Evolutionary conservation across 1,140 invertebrate species (phyloP).

Genomic region (Drosophila baimaii): DNA sequence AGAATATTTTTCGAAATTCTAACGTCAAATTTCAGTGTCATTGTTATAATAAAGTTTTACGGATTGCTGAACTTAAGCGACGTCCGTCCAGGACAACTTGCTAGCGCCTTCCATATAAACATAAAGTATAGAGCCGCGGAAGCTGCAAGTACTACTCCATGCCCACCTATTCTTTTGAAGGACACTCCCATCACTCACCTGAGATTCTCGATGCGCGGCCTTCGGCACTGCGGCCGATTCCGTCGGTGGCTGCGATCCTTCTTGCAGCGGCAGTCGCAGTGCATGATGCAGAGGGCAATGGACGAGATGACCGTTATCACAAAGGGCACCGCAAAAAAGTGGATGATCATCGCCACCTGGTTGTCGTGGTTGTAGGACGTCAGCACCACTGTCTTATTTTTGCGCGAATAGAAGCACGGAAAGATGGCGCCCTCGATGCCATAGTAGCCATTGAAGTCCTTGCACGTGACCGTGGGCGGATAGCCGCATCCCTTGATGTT

Average conservation of each 20-base stretch:
- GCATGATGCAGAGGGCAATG: constrained; percentile 92
- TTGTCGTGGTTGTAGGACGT: constrained; percentile 91
- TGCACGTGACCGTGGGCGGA: constrained; percentile 92
- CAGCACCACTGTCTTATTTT: constrained; percentile 92
- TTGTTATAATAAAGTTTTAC: too few relatives aligned
- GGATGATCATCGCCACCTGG: constrained; percentile 91
- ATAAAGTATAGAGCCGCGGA: too few relatives aligned
- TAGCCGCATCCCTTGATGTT: constrained; percentile 96
- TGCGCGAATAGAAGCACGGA: constrained; percentile 92
- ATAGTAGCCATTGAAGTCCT: constrained; percentile 91
- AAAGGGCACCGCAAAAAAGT: constrained; percentile 92
- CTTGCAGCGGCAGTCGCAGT: constrained; percentile 90
- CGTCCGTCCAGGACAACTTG: too few relatives aligned
- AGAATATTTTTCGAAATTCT: too few relatives aligned
- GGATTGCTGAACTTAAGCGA: too few relatives aligned
- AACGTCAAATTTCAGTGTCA: too few relatives aligned
- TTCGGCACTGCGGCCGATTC: constrained; percentile 84
- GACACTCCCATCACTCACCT: constrained; percentile 84
- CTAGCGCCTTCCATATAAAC: too few relatives aligned
- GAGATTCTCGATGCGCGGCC: constrained; percentile 86
- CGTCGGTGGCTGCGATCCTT: constrained; percentile 85
- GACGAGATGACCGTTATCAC: constrained; percentile 92
- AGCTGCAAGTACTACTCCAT: too few relatives aligned
- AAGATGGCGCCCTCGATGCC: constrained; percentile 91
- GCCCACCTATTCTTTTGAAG: too few relatives aligned